These are phyloP conservation scores for Microhierax caerulescens DNA, from an alignment of 2,797 vertebrate genomes.

Conservation along the genomic window DNA sequence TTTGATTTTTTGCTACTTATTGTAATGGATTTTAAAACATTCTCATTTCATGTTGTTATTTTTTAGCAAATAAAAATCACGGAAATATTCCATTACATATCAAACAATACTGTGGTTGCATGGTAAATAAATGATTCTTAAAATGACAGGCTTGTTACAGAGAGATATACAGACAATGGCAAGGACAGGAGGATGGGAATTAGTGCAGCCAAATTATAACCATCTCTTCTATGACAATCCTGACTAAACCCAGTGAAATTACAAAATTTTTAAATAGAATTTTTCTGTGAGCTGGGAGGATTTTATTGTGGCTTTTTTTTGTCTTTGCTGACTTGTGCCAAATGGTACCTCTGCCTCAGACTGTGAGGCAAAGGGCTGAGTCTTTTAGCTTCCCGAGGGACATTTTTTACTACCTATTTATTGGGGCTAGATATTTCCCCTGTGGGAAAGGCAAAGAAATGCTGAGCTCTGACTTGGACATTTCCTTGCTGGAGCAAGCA, in stretches of 20 bases:
- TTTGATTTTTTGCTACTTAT: background rate
- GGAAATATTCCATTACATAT: constrained; percentile 4
- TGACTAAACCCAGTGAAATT: background rate
- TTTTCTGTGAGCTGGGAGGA: background rate
- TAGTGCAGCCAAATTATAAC: background rate
- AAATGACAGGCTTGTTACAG: background rate
- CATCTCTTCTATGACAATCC: background rate
- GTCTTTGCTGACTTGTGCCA: background rate
- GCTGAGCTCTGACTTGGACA: background rate
- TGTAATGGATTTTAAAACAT: background rate
- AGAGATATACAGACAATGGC: background rate
- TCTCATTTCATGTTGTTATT: constrained; percentile 7
- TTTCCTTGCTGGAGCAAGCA: background rate
- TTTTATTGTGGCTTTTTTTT: constrained; percentile 10
- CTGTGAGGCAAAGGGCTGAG: background rate
- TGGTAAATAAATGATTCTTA: constrained; percentile 50
- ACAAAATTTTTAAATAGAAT: background rate
- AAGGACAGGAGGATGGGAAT: background rate
- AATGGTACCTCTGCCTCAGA: background rate
- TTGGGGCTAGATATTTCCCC: background rate
- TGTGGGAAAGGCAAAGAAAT: background rate
- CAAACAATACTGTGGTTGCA: background rate
- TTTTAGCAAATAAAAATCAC: constrained; percentile 12
- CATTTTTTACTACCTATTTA: background rate
- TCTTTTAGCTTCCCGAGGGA: background rate